A percentile compares a stretch with the other conserved stretches of the same genome.
Evolutionary conservation across 2,888 invertebrate genomes (phyloP).

Genomic region (Ashinkailepas kermadecensis): DNA sequence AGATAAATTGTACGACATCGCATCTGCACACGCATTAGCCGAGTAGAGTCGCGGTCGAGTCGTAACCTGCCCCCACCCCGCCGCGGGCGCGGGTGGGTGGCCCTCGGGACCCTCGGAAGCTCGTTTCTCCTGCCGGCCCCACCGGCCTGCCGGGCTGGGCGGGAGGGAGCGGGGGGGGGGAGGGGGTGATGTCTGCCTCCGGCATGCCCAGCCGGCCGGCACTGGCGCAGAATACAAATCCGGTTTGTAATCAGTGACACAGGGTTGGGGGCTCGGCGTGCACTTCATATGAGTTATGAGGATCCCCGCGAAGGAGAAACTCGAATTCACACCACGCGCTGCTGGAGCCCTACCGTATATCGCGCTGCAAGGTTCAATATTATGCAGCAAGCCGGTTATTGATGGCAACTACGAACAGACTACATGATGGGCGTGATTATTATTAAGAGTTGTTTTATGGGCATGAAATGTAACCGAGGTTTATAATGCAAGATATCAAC

Average conservation of each 20-base stretch:
- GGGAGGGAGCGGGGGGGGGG: neutral
- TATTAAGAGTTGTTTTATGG: conserved; percentile 3
- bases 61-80: neutral
- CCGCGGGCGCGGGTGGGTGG: neutral
- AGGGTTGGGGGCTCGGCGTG: neutral
- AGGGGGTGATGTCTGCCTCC: neutral
- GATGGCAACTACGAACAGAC: neutral
- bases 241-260: conserved; percentile 18
- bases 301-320: conserved; percentile 16
- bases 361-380: neutral
- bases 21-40: neutral
- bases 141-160: neutral
- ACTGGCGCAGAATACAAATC: conserved; percentile 5
- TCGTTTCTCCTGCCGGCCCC: neutral
- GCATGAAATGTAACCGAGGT: neutral
- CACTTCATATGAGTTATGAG: neutral
- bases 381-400: conserved; percentile 8
- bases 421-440: neutral
- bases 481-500: conserved; percentile 7
- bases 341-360: conserved; percentile 1
- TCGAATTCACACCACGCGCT: conserved; percentile 2
- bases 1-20: neutral
- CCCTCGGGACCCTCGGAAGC: neutral
- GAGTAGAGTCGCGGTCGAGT: neutral
- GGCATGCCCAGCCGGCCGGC: neutral